Conservation (phyloP, 2,797 vertebrate species). For the Pseudochromis fuscus region DNA sequence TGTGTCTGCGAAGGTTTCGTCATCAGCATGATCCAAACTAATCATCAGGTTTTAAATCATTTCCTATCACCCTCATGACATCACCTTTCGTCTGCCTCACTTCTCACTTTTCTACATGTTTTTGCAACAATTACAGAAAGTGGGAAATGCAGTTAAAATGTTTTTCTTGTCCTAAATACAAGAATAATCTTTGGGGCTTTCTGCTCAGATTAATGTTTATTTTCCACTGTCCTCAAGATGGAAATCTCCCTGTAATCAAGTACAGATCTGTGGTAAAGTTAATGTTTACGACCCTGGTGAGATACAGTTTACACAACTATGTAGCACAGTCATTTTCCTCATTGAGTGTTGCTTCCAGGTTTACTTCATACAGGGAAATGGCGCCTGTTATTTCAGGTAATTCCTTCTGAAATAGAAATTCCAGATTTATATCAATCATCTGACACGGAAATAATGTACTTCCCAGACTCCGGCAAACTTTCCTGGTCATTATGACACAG, state of each 20-base stretch:
- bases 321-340: neutral
- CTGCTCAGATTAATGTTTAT: neutral
- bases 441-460: slow-evolving; percentile 35
- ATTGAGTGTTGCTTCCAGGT: neutral
- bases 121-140: neutral
- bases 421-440: slow-evolving; percentile 3
- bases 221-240: neutral
- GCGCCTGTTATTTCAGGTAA: neutral
- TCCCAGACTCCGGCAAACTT: slow-evolving; percentile 37
- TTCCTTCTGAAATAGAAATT: slow-evolving; percentile 25
- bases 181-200: neutral
- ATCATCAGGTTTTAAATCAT: neutral
- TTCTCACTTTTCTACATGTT: neutral
- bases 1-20: neutral
- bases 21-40: slow-evolving; percentile 50
- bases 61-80: neutral
- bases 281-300: slow-evolving; percentile 48
- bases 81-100: neutral
- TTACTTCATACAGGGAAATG: slow-evolving; percentile 27
- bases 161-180: neutral
- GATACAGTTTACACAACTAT: neutral
- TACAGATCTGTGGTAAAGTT: slow-evolving; percentile 13
- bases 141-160: neutral
- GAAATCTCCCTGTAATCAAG: slow-evolving; percentile 45
- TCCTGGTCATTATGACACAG: slow-evolving; percentile 33